A percentile compares a stretch with the other conserved stretches of the same genome.
Conservation (phyloP, 1,140 invertebrate genomes). For the Nymphalis io region DNA sequence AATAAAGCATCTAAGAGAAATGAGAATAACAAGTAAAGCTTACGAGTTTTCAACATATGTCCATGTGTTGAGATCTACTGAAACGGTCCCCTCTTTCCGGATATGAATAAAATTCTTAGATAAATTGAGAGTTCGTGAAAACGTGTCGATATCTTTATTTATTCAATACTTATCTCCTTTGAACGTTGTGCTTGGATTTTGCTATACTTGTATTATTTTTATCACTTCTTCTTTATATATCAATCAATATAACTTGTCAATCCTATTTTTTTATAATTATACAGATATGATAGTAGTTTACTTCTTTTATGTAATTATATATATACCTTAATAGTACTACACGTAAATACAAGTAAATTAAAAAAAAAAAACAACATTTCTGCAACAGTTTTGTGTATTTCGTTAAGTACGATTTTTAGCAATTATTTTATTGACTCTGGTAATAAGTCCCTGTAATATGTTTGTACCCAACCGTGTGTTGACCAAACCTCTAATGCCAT, state of each 20-base stretch:
- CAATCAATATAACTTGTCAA: no score
- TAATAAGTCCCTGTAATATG: conserved; percentile 7
- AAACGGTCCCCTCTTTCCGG: conserved; percentile 54
- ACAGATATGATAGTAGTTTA: no score
- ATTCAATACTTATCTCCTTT: conserved; percentile 59
- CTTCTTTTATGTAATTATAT: no score
- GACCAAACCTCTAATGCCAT: conserved; percentile 10
- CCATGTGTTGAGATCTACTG: conserved; percentile 59
- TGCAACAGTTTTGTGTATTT: not conserved
- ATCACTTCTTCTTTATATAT: not conserved
- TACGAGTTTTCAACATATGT: conserved; percentile 58
- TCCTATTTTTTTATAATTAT: no score
- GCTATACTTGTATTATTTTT: conserved; percentile 13
- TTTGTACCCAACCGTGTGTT: conserved; percentile 11
- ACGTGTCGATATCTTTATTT: conserved; percentile 75
- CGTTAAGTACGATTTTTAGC: not conserved
- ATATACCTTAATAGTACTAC: no score
- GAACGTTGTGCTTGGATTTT: conserved; percentile 27
- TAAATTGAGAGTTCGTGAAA: conserved; percentile 68
- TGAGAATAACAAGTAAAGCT: conserved; percentile 55
- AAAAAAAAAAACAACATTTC: no score
- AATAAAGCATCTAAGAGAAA: not conserved
- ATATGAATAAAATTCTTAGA: conserved; percentile 74
- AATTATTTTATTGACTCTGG: not conserved
- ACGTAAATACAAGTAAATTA: no score